Percentiles rank a stretch among this genome's conserved stretches.
Conservation (phyloP, 2,888 invertebrate species). For the Aphrophora alni region DNA sequence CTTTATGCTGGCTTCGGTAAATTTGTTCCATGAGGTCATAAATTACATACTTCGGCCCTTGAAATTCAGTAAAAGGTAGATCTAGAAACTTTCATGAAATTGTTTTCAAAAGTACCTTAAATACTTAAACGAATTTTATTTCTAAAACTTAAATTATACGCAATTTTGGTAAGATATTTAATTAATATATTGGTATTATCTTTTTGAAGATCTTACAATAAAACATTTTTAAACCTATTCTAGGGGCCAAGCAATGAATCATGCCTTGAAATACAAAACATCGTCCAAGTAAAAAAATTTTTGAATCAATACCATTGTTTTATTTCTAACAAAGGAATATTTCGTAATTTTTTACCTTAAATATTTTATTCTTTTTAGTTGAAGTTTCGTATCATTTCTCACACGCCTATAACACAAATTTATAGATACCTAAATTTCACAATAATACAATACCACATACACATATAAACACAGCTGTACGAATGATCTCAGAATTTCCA, state of each 20-base stretch:
- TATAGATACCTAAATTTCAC: background rate
- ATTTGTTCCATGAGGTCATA: too few species aligned
- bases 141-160: too few species aligned
- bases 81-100: too few species aligned
- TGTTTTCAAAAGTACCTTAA: too few species aligned
- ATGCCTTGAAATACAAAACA: background rate
- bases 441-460: background rate
- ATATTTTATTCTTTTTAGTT: background rate
- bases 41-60: too few species aligned
- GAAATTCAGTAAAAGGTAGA: too few species aligned
- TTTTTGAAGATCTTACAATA: too few species aligned
- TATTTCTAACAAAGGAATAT: background rate
- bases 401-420: constrained; percentile 16
- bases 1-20: too few species aligned
- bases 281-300: background rate
- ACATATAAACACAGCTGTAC: constrained; percentile 42
- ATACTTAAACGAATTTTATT: too few species aligned
- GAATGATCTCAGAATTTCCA: constrained; percentile 35
- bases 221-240: background rate
- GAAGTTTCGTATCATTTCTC: constrained; percentile 22
- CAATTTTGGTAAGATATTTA: too few species aligned
- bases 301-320: background rate
- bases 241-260: background rate
- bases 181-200: too few species aligned
- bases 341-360: background rate